These are phyloP conservation scores for Odontothrips loti DNA, from an alignment of 2,888 invertebrate genomes.

Conservation along the genomic window DNA sequence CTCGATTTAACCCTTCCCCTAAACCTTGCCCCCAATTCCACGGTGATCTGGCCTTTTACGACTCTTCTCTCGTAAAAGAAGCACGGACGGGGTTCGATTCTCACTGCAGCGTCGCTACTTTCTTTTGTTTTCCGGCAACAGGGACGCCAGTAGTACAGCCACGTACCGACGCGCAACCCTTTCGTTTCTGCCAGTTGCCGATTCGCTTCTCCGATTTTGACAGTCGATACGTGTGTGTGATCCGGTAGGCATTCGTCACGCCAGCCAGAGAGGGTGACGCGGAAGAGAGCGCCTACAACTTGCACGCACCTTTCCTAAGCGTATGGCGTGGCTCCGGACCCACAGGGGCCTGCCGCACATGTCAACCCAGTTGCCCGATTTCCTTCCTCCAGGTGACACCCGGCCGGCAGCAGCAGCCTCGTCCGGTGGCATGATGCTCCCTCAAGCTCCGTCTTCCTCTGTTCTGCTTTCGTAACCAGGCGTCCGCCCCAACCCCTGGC, in stretches of 20 bases:
- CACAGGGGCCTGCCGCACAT: too few relatives aligned
- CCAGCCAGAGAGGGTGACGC: neutral
- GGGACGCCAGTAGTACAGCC: neutral
- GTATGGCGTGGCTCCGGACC: too few relatives aligned
- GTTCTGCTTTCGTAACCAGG: too few relatives aligned
- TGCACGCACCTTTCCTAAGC: too few relatives aligned
- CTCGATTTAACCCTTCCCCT: conserved; percentile 3
- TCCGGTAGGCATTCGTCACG: neutral
- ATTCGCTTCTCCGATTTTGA: neutral
- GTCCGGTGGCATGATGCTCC: too few relatives aligned
- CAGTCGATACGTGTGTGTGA: neutral
- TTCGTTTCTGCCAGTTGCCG: neutral
- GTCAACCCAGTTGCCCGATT: too few relatives aligned
- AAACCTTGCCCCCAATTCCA: neutral
- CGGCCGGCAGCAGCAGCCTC: too few relatives aligned
- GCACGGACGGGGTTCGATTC: neutral
- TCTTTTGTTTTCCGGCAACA: conserved; percentile 7
- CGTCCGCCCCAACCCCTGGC: neutral
- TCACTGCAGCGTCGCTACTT: neutral
- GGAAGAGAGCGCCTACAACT: too few relatives aligned
- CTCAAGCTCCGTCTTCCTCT: too few relatives aligned
- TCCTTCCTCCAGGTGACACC: too few relatives aligned
- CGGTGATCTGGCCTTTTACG: conserved; percentile 2
- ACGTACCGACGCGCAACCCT: neutral
- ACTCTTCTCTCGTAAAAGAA: neutral